Evolutionary conservation across 2,113 vertebrate species (phyloP).

Genomic region (Calonectris borealis): DNA sequence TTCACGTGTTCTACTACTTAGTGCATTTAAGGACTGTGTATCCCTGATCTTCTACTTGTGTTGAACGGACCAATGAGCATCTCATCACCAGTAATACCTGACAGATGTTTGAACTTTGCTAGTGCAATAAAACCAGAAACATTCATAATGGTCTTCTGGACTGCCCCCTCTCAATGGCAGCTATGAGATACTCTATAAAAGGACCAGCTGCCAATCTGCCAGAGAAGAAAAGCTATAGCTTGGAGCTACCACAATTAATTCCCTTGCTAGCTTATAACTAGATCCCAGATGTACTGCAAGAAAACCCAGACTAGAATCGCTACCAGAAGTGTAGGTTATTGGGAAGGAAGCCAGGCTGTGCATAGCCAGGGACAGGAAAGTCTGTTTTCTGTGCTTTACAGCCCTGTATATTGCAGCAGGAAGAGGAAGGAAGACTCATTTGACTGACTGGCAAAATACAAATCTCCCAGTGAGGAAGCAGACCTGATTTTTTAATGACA

Average conservation of each 20-base stretch:
- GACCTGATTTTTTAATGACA: neutral
- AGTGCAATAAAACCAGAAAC: neutral
- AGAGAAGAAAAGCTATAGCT: neutral
- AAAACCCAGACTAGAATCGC: neutral
- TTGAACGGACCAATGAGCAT: neutral
- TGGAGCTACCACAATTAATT: neutral
- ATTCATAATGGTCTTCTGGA: neutral
- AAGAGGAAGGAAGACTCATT: neutral
- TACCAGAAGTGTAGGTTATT: neutral
- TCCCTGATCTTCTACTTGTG: neutral
- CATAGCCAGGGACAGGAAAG: neutral
- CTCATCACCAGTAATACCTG: neutral
- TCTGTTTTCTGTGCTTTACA: neutral
- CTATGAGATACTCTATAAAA: neutral
- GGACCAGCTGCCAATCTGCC: neutral
- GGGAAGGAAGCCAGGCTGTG: neutral
- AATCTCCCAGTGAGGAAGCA: neutral
- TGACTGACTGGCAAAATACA: neutral
- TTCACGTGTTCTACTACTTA: neutral
- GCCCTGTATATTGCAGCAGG: neutral
- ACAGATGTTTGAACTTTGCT: neutral
- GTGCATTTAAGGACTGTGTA: neutral
- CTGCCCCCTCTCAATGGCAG: neutral
- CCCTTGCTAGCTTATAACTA: neutral
- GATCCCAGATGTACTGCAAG: neutral